A percentile compares a stretch with the other conserved stretches of the same genome.
Conservation (phyloP, 2,888 invertebrate species). For the Teleiodes luculella region DNA sequence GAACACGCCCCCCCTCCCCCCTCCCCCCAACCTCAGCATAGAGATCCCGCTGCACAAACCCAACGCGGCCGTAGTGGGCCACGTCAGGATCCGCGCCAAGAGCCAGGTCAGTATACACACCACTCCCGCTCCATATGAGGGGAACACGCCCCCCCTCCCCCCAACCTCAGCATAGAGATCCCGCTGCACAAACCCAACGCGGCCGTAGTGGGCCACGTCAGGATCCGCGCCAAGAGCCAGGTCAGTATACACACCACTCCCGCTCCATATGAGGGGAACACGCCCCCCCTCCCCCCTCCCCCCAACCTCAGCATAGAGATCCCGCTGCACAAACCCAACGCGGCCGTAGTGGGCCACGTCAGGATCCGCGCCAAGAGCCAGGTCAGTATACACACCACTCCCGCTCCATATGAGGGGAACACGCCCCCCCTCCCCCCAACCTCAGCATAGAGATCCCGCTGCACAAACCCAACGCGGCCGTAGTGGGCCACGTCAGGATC, state of each 20-base stretch:
- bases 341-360: slow-evolving; percentile 97
- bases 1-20: too few species aligned
- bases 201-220: slow-evolving; percentile 96
- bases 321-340: slow-evolving; percentile 89
- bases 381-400: too few species aligned
- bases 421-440: slow-evolving; percentile 80
- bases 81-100: slow-evolving; percentile 98
- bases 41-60: slow-evolving; percentile 95
- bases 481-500: slow-evolving; percentile 98
- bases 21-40: slow-evolving; percentile 97
- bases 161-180: slow-evolving; percentile 92
- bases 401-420: too few species aligned
- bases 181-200: slow-evolving; percentile 90
- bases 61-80: slow-evolving; percentile 94
- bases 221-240: slow-evolving; percentile 99
- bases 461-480: slow-evolving; percentile 91
- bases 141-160: slow-evolving; percentile 89
- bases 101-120: slow-evolving; percentile 92
- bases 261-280: too few species aligned
- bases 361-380: slow-evolving; percentile 99
- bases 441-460: slow-evolving; percentile 97
- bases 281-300: too few species aligned
- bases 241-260: too few species aligned
- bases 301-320: slow-evolving; percentile 99
- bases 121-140: too few species aligned